Evolutionary conservation across 2,113 vertebrate species (phyloP), one percentile per base, ranked within the genome.

Genomic region (Ornithorhynchus anatinus): DNA sequence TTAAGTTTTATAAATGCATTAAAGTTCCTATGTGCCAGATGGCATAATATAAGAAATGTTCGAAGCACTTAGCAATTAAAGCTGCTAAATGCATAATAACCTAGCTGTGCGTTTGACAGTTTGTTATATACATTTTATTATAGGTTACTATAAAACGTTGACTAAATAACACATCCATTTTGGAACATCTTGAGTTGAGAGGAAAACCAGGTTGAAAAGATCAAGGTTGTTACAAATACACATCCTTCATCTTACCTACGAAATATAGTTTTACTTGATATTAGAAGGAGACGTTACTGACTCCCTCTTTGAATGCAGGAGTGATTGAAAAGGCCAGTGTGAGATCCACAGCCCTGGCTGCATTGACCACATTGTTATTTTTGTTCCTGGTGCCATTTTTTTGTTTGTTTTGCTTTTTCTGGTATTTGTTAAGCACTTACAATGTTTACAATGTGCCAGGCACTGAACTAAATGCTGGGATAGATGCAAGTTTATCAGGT

Each of bases 1-100:
- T 86, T 85, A 88, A 68, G 38, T 82, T 79, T n/a, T 74, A 84
- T 83, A 88, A 88, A 90, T 89, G 85, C 77, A 69, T 84, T 89
- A 67, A 85, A 50, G 3, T 84, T 70, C 29, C 39, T 74, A 25
- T 57, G 25, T 67, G 72, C 58, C 85, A 90, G 73, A 90, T 84
- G 86, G 71, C 58, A 79, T 54, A 70, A 72, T 71, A 58, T 48
- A 80, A 86, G 63, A 86, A 82, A 87, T 37, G 14, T 89, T 86
- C 85, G 63, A 90, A 85, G 38, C 44, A 72, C 40, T 80, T 64
- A 69, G 43, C 81, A 88, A 82, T 90, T 88, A 90, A 86, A 88
- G 40, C 54, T 74, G 86, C 82, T 87, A 83, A 87, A 85, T 31
- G 33, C 61, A 43, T 54, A 86, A 80, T 79, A 79, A 61, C 14